Conservation (phyloP, 1,140 invertebrate species). For the Heliconius melpomene region DNA sequence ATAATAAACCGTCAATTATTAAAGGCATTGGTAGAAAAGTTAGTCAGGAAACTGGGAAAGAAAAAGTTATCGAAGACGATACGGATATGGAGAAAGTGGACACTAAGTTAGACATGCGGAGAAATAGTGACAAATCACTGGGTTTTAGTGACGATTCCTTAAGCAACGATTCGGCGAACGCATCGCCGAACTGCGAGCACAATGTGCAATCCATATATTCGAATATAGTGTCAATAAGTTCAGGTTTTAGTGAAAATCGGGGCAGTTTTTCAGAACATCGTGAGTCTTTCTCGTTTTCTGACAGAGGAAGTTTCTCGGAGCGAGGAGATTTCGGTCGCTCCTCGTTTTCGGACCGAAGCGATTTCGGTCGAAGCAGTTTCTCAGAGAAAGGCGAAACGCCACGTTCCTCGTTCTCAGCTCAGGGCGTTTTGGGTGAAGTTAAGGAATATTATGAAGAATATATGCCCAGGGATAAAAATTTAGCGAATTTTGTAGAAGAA, state of each 20-base stretch:
- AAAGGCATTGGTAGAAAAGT: constrained; percentile 87
- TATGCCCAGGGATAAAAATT: constrained; percentile 61
- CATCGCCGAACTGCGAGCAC: constrained; percentile 78
- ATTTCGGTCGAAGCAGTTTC: constrained; percentile 72
- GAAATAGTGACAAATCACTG: constrained; percentile 83
- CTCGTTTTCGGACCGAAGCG: constrained; percentile 73
- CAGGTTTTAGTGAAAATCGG: constrained; percentile 77
- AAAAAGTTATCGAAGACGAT: constrained; percentile 46
- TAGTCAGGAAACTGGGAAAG: constrained; percentile 82
- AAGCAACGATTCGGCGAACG: constrained; percentile 82
- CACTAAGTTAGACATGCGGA: constrained; percentile 44
- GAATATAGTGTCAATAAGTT: constrained; percentile 77
- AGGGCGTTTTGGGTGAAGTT: constrained; percentile 72
- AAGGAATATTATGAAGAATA: constrained; percentile 70
- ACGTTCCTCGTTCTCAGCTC: constrained; percentile 75
- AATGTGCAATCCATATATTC: constrained; percentile 78
- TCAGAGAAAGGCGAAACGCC: constrained; percentile 78
- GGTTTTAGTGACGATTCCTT: constrained; percentile 86
- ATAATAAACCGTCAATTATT: constrained; percentile 89
- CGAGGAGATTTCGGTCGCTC: constrained; percentile 72
- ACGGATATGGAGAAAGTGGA: constrained; percentile 51
- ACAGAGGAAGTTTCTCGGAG: constrained; percentile 77
- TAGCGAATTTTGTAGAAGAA: constrained; percentile 71
- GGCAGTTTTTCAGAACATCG: constrained; percentile 77
- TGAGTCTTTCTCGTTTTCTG: constrained; percentile 79